Evolutionary conservation across 2,113 vertebrate species (phyloP).

Genomic region (Atherinomorus stipes): DNA sequence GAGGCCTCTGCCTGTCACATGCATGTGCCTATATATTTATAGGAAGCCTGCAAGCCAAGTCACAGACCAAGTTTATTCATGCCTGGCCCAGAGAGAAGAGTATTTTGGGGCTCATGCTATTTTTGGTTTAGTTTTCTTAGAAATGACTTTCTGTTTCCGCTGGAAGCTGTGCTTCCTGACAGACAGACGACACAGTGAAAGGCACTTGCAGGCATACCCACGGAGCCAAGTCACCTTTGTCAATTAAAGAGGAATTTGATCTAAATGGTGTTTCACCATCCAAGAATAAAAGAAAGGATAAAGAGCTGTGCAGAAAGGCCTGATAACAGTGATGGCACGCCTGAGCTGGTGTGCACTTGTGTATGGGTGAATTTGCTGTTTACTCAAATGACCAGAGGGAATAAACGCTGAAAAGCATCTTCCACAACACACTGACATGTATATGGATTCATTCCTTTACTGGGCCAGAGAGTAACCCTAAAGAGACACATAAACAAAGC

Average conservation of each 20-base stretch:
- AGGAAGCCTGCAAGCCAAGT: slow-evolving; percentile 42
- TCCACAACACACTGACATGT: slow-evolving; percentile 50
- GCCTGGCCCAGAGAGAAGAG: slow-evolving; percentile 31
- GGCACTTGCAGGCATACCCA: slow-evolving; percentile 9
- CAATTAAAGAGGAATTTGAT: background rate
- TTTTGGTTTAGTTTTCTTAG: slow-evolving; percentile 48
- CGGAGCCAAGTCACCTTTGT: slow-evolving; percentile 7
- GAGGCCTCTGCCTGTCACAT: slow-evolving; percentile 17
- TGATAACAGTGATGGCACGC: slow-evolving; percentile 13
- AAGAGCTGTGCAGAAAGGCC: slow-evolving; percentile 12
- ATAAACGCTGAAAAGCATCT: slow-evolving; percentile 41
- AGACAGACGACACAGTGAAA: slow-evolving; percentile 39
- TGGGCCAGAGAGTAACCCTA: slow-evolving; percentile 39
- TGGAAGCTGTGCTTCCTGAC: slow-evolving; percentile 24
- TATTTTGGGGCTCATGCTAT: slow-evolving; percentile 62
- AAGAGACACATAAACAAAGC: slow-evolving; percentile 47
- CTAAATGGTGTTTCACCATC: background rate
- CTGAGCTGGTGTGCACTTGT: slow-evolving; percentile 21
- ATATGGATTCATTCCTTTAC: slow-evolving; percentile 47
- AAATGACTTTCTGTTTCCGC: slow-evolving; percentile 39
- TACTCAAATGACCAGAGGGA: slow-evolving; percentile 32
- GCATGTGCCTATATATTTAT: background rate
- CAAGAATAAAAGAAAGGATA: slow-evolving; percentile 7
- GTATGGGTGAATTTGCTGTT: slow-evolving; percentile 29
- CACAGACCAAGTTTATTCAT: slow-evolving; percentile 27